Base-by-base conservation (phyloP, 2,888 invertebrate genomes). In the Crematogaster levior region DNA sequence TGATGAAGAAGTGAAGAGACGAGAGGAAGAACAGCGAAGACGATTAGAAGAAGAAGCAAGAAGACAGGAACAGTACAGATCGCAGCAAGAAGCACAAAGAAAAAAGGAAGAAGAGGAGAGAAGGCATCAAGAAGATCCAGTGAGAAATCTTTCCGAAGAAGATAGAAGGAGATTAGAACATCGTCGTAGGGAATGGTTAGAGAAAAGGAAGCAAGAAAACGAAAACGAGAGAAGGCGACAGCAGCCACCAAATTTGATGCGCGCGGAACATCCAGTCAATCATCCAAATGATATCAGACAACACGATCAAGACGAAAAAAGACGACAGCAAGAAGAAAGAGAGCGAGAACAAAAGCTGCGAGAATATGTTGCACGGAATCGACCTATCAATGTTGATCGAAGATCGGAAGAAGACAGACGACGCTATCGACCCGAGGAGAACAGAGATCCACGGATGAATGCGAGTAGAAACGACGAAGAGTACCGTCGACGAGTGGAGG, bases 321-420 rank as follows among this genome's bases (percentile, higher is more conserved):
- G 68, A 51, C 86, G 51, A 56, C 87, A 81, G 58, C 83, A 82
- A 53, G 56, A 65, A n/a, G 60, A 86, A 27, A 58, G 66, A 27
- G 74, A 82, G 3, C 60, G 81, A 1, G 66, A 84, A 21, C 15
- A 56, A 10, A 85, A 88, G 30, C 30, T 87, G 34, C 60, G 75
- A 12, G 89, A 89, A n/a, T 91, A 92, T 79, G 81, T 92, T 34
- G 83, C 85, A 27, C 85, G 90, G 18, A 92, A 92, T 87, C 90
- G 77, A 74, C 92, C 92, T 10, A 87, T 91, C 63, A 84, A 83
- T 3, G 58, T 80, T 18, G 77, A 72, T 46, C 82, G 43, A 37
- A 46, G 74, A 5, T 81, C 48, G 34, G 82, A 85, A 6, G 75
- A 74, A 3, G 21, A 75, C 1, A 65, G 79, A 34, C 53, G 56